Evolutionary conservation across 2,888 invertebrate genomes (phyloP).

Genomic region (Tuberolachnus salignus): DNA sequence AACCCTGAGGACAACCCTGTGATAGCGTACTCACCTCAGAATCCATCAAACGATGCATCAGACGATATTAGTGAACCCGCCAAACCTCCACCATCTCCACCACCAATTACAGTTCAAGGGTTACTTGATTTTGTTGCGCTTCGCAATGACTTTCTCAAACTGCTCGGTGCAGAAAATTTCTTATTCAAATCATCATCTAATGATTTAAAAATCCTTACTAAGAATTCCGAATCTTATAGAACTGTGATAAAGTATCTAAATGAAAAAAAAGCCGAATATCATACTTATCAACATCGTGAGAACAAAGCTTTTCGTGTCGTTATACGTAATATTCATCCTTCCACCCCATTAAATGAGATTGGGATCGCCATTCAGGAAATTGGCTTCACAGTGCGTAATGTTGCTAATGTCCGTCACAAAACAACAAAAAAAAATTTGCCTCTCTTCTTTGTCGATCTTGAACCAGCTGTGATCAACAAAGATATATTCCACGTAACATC

Average conservation of each 20-base stretch:
- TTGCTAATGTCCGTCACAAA: constrained; percentile 21
- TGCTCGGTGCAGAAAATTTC: constrained; percentile 13
- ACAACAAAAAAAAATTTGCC: constrained; percentile 9
- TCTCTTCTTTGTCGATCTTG: constrained; percentile 25
- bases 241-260: background rate
- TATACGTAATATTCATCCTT: constrained; percentile 2
- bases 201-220: constrained; percentile 31
- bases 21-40: background rate
- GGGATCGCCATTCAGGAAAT: constrained; percentile 14
- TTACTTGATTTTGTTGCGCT: constrained; percentile 4
- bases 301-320: constrained; percentile 19
- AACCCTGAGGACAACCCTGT: background rate
- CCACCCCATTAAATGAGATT: constrained; percentile 11
- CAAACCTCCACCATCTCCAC: constrained; percentile 19
- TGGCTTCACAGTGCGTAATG: constrained; percentile 11
- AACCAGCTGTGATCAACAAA: constrained; percentile 12
- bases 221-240: constrained; percentile 23
- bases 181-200: constrained; percentile 26
- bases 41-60: constrained; percentile 9
- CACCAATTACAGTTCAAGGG: background rate
- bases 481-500: constrained; percentile 6
- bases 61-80: constrained; percentile 6
- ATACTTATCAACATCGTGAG: background rate
- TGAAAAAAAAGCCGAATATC: background rate
- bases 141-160: constrained; percentile 1